Evolutionary conservation across 2,113 vertebrate species (phyloP).

Genomic region (Hoplias malabaricus): DNA sequence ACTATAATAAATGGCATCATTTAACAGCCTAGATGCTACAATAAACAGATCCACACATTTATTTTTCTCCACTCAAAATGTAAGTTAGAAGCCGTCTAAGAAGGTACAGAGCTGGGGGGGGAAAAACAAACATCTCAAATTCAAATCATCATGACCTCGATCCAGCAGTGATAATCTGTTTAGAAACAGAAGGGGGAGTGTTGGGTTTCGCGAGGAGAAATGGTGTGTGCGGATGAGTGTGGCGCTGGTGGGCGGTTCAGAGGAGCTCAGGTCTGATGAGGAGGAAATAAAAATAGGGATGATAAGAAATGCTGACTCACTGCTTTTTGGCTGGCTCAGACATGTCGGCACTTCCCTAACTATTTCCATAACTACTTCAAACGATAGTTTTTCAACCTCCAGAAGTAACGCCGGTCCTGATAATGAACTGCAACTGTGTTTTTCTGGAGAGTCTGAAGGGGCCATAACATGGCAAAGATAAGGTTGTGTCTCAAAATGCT

Average conservation of each 20-base stretch:
- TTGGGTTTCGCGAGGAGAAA: conserved; percentile 49
- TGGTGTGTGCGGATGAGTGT: background rate
- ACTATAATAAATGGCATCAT: background rate
- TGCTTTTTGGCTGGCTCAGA: background rate
- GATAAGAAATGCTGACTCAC: conserved; percentile 3
- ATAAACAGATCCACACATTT: background rate
- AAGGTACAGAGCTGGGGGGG: conserved; percentile 18
- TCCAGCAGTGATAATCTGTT: conserved; percentile 45
- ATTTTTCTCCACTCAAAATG: background rate
- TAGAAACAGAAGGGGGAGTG: conserved; percentile 34
- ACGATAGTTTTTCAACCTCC: background rate
- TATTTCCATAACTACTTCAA: background rate
- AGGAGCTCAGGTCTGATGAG: conserved; percentile 39
- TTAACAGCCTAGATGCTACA: background rate
- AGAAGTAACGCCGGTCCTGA: background rate
- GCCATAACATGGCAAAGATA: too few relatives aligned
- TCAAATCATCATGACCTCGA: conserved; percentile 41
- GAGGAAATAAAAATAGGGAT: conserved; percentile 12
- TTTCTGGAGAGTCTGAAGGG: too few relatives aligned
- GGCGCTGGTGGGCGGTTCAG: conserved; percentile 36
- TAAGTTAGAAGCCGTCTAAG: conserved; percentile 41
- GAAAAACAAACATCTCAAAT: background rate
- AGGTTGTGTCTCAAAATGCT: too few relatives aligned
- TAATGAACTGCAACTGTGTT: background rate
- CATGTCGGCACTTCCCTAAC: background rate